phyloP scores from a whole-genome alignment of 2,113 vertebrate species.

The Drymodes brunneopygia region DNA sequence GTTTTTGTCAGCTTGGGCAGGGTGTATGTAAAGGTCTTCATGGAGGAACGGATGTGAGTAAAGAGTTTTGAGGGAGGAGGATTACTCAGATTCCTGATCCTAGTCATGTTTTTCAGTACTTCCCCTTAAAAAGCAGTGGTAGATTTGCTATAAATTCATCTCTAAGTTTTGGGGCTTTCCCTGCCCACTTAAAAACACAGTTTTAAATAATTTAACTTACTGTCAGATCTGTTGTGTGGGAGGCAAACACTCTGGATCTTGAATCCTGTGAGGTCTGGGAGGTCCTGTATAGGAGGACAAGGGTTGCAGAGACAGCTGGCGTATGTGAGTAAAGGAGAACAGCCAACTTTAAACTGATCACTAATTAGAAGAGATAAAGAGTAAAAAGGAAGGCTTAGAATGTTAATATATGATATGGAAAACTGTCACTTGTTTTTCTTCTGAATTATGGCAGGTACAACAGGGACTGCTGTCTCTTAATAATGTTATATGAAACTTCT shows the following conservation, averaged over 20 bases:
- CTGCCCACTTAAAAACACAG: background rate
- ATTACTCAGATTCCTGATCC: background rate
- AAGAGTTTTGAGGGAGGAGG: background rate
- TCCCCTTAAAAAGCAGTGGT: background rate
- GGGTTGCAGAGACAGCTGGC: background rate
- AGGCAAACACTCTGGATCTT: background rate
- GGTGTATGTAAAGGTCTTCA: background rate
- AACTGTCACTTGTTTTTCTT: background rate
- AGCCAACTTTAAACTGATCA: background rate
- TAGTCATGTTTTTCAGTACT: background rate
- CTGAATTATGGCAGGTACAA: background rate
- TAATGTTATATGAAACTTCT: background rate
- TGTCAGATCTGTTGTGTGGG: background rate
- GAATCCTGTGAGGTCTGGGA: background rate
- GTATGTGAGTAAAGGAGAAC: background rate
- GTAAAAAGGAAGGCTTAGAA: background rate
- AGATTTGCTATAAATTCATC: background rate
- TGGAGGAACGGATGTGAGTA: fast-evolving
- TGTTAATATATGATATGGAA: background rate
- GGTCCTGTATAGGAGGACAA: background rate
- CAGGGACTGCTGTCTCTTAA: background rate
- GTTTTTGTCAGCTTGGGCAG: background rate
- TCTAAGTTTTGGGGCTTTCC: background rate
- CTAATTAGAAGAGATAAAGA: background rate
- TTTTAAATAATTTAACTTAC: background rate